Base-by-base conservation (phyloP, 1,140 invertebrate species). In the Drosophila burlai region DNA sequence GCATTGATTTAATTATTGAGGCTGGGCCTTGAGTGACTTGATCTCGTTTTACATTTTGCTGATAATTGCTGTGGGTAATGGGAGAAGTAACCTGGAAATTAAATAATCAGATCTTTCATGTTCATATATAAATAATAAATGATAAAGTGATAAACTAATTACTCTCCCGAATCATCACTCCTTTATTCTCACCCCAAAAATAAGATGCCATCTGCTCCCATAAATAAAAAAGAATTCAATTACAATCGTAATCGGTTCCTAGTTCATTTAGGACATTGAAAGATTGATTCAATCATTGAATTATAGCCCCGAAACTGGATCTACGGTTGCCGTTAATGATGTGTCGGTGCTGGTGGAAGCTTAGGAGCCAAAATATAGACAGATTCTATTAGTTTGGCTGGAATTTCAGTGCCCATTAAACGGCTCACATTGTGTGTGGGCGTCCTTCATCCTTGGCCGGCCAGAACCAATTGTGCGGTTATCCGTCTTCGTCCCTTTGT, bases 401-500 rank as follows among this genome's bases (percentile, higher is more conserved):
- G 57, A 38, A 42, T 71, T 46, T 59, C 42, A 31, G 54, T 36
- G 36, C 8, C 54, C 55, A 61, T 73, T 73, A 50, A 60, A 59
- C 16, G 36, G 10, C 66, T 57, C 54, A 7, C n/a, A 71, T 73
- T 24, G 10, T 74, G 55, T 73, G 71, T 73, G 68, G 55, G 71
- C 65, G 66, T 67, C 63, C 24, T 40, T 18, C 6, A 57, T 57
- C 54, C 54, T 40, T 40, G 68, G 67, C 45, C 34, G 68, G 49
- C 65, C 49, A 46, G 36, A 29, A 69, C 36, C 69, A 49, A 73
- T 50, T 49, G 67, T 72, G 43, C 36, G 69, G 69, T 77, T 68
- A 77, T 77, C 49, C 64, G 74, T 77, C 75, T 69, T 77, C 43
- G 63, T 77, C 72, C 49, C 15, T 63, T 66, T 63, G 63, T 63